These are phyloP conservation scores for Mormyrops boulengeri DNA, from an alignment of 2,797 vertebrate genomes.

Conservation along the genomic window DNA sequence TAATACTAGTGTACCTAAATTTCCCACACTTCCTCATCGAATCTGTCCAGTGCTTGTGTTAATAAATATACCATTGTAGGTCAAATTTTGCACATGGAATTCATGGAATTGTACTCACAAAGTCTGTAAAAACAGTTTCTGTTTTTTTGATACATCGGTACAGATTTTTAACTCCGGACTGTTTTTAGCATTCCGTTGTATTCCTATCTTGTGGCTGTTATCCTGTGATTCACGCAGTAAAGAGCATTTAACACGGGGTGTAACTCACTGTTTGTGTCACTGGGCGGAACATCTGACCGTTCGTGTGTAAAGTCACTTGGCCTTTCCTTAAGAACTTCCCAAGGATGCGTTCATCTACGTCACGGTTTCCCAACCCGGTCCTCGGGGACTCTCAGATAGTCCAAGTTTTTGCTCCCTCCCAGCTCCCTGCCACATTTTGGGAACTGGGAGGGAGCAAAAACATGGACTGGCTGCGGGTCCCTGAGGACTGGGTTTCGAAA, in stretches of 20 bases:
- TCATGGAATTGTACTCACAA: neutral
- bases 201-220: neutral
- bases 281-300: neutral
- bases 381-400: neutral
- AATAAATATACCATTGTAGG: slow-evolving; percentile 20
- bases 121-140: slow-evolving; percentile 30
- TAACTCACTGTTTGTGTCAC: neutral
- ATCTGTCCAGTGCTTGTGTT: slow-evolving; percentile 13
- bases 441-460: neutral
- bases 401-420: neutral
- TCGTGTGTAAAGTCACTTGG: neutral
- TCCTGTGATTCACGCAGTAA: neutral
- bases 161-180: neutral
- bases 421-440: neutral
- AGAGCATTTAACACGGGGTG: neutral
- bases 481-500: neutral
- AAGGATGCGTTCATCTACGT: neutral
- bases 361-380: neutral
- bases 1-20: neutral
- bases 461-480: neutral
- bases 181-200: neutral
- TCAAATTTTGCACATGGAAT: slow-evolving; percentile 20
- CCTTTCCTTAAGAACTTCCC: neutral
- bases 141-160: slow-evolving; percentile 7
- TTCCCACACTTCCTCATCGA: slow-evolving; percentile 23